Conservation (phyloP, 1,140 invertebrate genomes). For the Hylyphantes graminicola region DNA sequence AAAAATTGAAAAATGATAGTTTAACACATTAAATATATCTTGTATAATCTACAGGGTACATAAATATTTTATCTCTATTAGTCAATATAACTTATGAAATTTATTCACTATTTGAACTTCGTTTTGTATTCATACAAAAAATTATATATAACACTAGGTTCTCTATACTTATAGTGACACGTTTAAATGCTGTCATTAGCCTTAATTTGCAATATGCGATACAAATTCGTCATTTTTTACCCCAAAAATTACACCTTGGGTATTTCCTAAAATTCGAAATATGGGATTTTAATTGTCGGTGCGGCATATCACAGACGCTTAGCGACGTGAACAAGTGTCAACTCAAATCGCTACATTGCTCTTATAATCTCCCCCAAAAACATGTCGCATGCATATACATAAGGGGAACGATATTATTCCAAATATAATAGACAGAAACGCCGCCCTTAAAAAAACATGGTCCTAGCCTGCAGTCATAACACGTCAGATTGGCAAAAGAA, state of each 20-base stretch:
- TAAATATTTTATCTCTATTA: too few species aligned
- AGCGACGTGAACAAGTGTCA: too few species aligned
- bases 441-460: neutral
- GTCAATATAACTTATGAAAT: too few species aligned
- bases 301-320: neutral
- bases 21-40: too few species aligned
- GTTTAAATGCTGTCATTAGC: too few species aligned
- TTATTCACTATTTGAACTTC: too few species aligned
- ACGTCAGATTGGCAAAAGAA: neutral
- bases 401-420: neutral
- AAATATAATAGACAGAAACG: neutral
- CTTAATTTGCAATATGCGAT: neutral
- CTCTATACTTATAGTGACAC: too few species aligned
- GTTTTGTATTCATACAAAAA: too few species aligned
- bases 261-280: slow-evolving; percentile 23
- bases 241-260: slow-evolving; percentile 5
- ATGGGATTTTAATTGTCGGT: slow-evolving; percentile 18
- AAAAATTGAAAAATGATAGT: too few species aligned
- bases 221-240: slow-evolving; percentile 22
- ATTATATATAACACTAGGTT: too few species aligned
- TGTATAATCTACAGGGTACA: too few species aligned
- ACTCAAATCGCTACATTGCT: too few species aligned
- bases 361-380: neutral
- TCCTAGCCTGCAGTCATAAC: neutral
- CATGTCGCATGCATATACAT: neutral